Evolutionary conservation across 1,140 invertebrate genomes (phyloP).

Genomic region (Macrobrachium rosenbergii): DNA sequence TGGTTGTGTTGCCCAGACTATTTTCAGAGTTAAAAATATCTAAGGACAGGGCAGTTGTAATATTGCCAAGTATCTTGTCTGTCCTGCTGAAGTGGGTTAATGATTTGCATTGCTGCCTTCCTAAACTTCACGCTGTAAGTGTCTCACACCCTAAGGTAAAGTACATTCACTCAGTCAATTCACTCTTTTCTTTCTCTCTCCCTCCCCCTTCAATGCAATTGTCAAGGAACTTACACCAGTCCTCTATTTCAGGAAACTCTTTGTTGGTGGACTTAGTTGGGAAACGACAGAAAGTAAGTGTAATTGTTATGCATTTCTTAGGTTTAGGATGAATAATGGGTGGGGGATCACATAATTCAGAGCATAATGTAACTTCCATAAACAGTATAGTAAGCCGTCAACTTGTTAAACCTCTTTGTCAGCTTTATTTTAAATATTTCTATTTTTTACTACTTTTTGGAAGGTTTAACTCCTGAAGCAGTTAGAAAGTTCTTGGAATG

Average conservation of each 20-base stretch:
- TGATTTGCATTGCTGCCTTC: slow-evolving; percentile 55
- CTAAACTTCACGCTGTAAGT: slow-evolving; percentile 47
- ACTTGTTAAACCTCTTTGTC: too few relatives aligned
- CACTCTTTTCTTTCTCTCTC: slow-evolving; percentile 7
- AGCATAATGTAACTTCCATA: slow-evolving; percentile 9
- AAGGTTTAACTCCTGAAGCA: too few relatives aligned
- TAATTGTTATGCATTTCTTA: slow-evolving; percentile 7
- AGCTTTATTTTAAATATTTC: too few relatives aligned
- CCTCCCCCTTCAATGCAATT: background rate
- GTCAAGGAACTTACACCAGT: background rate
- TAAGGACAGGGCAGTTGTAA: slow-evolving; percentile 55
- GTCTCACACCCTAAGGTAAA: slow-evolving; percentile 55
- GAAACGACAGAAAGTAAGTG: slow-evolving; percentile 97
- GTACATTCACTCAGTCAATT: slow-evolving; percentile 47
- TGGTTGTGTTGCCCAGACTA: slow-evolving; percentile 57
- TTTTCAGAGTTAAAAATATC: slow-evolving; percentile 53
- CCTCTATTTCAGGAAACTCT: slow-evolving; percentile 90
- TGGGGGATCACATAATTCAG: slow-evolving; percentile 7
- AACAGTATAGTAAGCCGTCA: too few relatives aligned
- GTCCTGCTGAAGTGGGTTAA: slow-evolving; percentile 57
- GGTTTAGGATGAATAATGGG: slow-evolving; percentile 3
- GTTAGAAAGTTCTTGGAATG: too few relatives aligned
- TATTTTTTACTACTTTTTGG: too few relatives aligned
- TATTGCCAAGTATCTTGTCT: slow-evolving; percentile 46
- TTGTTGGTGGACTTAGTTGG: slow-evolving; percentile 97